These are phyloP conservation scores for Megalonaias nervosa DNA, from an alignment of 1,140 invertebrate genomes.

Conservation along the genomic window DNA sequence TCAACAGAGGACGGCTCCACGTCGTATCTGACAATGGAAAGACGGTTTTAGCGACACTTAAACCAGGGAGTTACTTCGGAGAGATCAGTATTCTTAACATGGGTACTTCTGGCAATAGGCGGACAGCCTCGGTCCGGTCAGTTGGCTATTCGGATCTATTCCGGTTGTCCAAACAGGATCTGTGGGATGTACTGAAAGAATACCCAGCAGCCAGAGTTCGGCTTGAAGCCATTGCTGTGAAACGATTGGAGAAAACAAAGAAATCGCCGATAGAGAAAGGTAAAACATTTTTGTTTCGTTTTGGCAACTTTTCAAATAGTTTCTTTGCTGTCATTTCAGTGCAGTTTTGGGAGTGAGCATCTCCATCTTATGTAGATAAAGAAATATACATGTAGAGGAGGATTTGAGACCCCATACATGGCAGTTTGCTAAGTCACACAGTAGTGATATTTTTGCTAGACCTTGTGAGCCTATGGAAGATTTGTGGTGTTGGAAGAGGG, in stretches of 20 bases:
- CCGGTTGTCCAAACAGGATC: conserved; percentile 98
- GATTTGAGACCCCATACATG: too few relatives aligned
- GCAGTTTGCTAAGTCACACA: too few relatives aligned
- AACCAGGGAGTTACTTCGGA: conserved; percentile 96
- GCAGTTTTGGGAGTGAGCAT: not conserved
- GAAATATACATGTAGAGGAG: too few relatives aligned
- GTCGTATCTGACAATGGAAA: conserved; percentile 95
- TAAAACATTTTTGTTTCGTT: conserved; percentile 22
- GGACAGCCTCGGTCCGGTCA: conserved; percentile 83
- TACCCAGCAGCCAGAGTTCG: conserved; percentile 96
- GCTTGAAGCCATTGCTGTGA: conserved; percentile 97
- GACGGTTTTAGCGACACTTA: conserved; percentile 94
- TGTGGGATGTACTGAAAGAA: conserved; percentile 99
- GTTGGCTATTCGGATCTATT: conserved; percentile 99
- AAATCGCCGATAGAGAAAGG: conserved; percentile 68
- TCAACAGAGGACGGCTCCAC: conserved; percentile 95
- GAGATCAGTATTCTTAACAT: conserved; percentile 99
- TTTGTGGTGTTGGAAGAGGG: too few relatives aligned
- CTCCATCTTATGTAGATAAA: too few relatives aligned
- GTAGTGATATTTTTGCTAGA: too few relatives aligned
- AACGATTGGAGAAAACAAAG: conserved; percentile 80
- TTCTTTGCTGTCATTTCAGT: not conserved
- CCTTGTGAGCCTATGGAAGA: too few relatives aligned
- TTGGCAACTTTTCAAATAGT: not conserved
- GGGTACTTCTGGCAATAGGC: conserved; percentile 97